Percentiles rank a stretch among this genome's conserved stretches.
phyloP scores from a whole-genome alignment of 2,888 invertebrate species.

The Hyposoter didymator region DNA sequence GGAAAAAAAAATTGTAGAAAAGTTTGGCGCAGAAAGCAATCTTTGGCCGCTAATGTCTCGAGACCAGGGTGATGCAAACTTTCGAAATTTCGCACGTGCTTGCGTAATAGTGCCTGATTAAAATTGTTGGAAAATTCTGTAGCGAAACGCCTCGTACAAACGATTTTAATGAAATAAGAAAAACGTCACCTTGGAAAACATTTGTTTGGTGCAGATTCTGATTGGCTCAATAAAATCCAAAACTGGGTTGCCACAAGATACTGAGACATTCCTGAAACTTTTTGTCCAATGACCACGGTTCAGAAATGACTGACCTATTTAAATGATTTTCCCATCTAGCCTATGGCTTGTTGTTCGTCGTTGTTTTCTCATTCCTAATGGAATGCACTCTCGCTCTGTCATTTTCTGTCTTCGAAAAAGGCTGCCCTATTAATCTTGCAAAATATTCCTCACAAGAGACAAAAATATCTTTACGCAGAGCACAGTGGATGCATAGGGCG shows the following conservation, averaged over 20 bases:
- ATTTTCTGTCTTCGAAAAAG: not conserved
- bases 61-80: no score
- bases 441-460: not conserved
- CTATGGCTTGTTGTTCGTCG: not conserved
- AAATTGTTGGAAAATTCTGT: no score
- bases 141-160: no score
- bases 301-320: slow-evolving; percentile 4
- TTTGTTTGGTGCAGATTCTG: not conserved
- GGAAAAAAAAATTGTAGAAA: no score
- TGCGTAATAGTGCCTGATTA: no score
- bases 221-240: not conserved
- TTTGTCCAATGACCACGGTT: not conserved
- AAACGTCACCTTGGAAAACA: not conserved
- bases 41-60: no score
- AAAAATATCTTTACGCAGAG: slow-evolving; percentile 21
- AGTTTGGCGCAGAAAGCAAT: no score
- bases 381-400: not conserved
- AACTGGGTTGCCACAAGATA: not conserved
- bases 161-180: no score
- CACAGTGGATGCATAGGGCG: not conserved
- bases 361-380: slow-evolving; percentile 12
- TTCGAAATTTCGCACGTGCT: no score
- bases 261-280: not conserved
- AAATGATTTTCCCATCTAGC: not conserved
- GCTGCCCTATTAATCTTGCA: not conserved